Evolutionary conservation across 2,797 vertebrate species (phyloP).

Genomic region (Coccyzus lansbergi): DNA sequence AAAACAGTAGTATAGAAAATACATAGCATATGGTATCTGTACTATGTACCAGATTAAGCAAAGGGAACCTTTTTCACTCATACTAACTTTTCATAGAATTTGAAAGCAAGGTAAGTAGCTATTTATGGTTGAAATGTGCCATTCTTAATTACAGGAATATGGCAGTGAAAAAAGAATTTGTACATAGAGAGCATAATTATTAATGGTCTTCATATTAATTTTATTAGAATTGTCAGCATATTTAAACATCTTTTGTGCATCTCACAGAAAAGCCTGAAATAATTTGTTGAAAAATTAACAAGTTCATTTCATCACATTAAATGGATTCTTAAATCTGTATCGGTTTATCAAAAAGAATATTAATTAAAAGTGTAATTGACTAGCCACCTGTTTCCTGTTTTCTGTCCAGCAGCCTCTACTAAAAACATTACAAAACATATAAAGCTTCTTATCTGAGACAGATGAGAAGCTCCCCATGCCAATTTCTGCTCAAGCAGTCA

Average conservation of each 20-base stretch:
- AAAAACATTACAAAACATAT: slow-evolving; percentile 34
- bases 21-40: background rate
- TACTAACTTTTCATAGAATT: background rate
- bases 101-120: background rate
- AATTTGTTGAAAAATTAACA: slow-evolving; percentile 53
- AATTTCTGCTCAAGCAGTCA: background rate
- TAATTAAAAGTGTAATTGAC: slow-evolving; percentile 72
- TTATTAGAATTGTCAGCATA: background rate
- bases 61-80: background rate
- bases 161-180: background rate
- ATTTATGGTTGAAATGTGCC: background rate
- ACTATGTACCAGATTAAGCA: background rate
- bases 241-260: slow-evolving; percentile 26
- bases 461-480: background rate
- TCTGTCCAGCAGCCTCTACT: slow-evolving; percentile 22
- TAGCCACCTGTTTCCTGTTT: slow-evolving; percentile 54
- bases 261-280: slow-evolving; percentile 37
- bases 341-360: slow-evolving; percentile 62
- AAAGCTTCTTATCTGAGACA: slow-evolving; percentile 37
- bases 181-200: background rate
- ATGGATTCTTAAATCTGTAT: slow-evolving; percentile 66
- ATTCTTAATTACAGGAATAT: background rate
- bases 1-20: background rate
- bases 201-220: background rate
- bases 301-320: slow-evolving; percentile 58